These are phyloP conservation scores for Aphaenogaster floridana DNA, from an alignment of 1,140 invertebrate genomes.

Conservation along the genomic window DNA sequence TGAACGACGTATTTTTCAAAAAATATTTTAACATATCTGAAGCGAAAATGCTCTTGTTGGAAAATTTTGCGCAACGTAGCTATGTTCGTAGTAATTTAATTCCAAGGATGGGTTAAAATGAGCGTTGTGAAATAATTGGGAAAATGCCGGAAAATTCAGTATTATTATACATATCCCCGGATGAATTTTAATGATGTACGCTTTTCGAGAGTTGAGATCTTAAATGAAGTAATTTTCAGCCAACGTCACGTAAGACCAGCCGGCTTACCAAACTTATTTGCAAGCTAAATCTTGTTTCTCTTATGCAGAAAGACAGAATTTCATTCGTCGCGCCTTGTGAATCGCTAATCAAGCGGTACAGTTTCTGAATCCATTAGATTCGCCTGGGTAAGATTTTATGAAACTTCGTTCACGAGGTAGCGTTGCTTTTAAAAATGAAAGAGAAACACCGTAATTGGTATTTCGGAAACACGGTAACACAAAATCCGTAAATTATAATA, in stretches of 20 bases:
- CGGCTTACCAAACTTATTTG: slow-evolving; percentile 46
- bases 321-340: slow-evolving; percentile 21
- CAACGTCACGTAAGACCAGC: slow-evolving; percentile 22
- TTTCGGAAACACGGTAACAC: neutral
- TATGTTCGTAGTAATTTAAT: neutral
- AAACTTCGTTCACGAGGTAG: neutral
- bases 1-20: neutral
- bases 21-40: neutral
- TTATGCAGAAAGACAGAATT: slow-evolving; percentile 38
- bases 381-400: neutral
- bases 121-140: slow-evolving; percentile 7
- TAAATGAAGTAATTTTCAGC: slow-evolving; percentile 31
- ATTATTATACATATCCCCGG: neutral
- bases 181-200: slow-evolving; percentile 35
- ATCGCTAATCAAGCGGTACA: slow-evolving; percentile 39
- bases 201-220: slow-evolving; percentile 10
- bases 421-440: neutral
- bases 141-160: slow-evolving; percentile 15
- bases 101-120: neutral
- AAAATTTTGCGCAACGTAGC: neutral
- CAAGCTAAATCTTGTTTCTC: slow-evolving; percentile 51
- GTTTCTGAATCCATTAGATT: slow-evolving; percentile 34
- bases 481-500: neutral
- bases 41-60: neutral
- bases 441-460: neutral